A percentile compares a stretch with the other conserved stretches of the same genome.
Evolutionary conservation across 53 echinoderm and acorn worm species (phyloP).

Genomic region (Patiria pectinifera): DNA sequence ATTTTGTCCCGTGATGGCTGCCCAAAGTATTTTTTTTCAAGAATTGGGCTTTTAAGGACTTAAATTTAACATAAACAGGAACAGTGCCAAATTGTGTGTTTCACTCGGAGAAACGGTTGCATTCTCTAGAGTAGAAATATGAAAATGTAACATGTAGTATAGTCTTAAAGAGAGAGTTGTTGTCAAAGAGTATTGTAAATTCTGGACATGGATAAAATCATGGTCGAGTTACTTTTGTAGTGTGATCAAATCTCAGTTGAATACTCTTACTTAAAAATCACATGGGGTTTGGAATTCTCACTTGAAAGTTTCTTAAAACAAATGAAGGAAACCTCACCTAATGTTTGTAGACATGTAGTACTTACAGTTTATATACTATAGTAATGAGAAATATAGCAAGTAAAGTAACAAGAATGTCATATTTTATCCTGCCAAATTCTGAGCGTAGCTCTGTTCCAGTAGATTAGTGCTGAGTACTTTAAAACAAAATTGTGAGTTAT

Average conservation of each 20-base stretch:
- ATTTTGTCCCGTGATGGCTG: not conserved
- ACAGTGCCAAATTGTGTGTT: constrained; percentile 30
- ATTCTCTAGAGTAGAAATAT: not conserved
- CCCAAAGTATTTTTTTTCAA: not conserved
- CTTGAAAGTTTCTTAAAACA: not conserved
- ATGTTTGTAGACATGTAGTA: constrained; percentile 14
- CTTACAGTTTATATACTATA: not conserved
- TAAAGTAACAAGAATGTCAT: not conserved
- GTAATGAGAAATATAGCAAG: constrained; percentile 11
- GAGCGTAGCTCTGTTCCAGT: constrained; percentile 25
- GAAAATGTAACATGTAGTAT: not conserved
- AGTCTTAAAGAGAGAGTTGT: not conserved
- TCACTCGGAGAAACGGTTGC: not conserved
- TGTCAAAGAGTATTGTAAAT: not conserved
- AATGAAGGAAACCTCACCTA: not conserved
- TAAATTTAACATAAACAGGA: not conserved
- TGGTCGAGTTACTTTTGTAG: not conserved
- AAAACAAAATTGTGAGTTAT: not conserved
- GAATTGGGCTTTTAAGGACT: not conserved
- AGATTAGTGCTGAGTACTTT: not conserved
- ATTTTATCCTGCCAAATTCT: constrained; percentile 40
- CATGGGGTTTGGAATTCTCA: not conserved
- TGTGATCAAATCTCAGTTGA: not conserved
- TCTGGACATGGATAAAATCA: not conserved
- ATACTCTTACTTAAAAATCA: not conserved